These are phyloP conservation scores for Benthosema pterotum DNA, from an alignment of 2,797 vertebrate genomes.

Conservation along the genomic window DNA sequence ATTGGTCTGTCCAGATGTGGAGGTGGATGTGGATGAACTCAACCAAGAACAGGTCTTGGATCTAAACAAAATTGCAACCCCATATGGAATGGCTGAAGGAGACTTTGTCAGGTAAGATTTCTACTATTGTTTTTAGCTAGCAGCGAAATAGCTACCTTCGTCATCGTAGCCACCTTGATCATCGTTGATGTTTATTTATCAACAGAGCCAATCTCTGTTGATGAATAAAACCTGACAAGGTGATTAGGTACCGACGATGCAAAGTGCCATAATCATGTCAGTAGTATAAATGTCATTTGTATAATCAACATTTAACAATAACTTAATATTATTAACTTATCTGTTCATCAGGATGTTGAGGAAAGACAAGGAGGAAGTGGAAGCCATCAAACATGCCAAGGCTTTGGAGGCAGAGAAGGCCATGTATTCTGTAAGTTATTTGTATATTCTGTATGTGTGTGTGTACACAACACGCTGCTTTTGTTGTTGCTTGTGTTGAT, in stretches of 20 bases:
- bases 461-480: neutral
- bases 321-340: constrained; percentile 18
- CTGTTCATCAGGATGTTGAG: constrained; percentile 88
- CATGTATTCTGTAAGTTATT: constrained; percentile 93
- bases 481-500: neutral
- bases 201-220: no score
- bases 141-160: no score
- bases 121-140: neutral
- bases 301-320: no score
- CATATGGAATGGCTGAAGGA: constrained; percentile 94
- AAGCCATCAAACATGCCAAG: constrained; percentile 97
- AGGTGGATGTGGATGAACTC: constrained; percentile 94
- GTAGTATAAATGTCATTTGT: no score
- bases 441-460: neutral
- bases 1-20: constrained; percentile 83
- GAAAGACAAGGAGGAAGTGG: constrained; percentile 97
- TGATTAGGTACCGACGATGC: no score
- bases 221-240: no score
- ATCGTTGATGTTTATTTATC: no score
- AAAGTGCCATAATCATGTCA: no score
- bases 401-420: constrained; percentile 97
- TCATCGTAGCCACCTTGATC: no score
- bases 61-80: constrained; percentile 92
- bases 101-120: constrained; percentile 90
- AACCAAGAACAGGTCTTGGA: constrained; percentile 92